Base-by-base conservation (phyloP, 2,113 vertebrate species). In the Alethe castanea region DNA sequence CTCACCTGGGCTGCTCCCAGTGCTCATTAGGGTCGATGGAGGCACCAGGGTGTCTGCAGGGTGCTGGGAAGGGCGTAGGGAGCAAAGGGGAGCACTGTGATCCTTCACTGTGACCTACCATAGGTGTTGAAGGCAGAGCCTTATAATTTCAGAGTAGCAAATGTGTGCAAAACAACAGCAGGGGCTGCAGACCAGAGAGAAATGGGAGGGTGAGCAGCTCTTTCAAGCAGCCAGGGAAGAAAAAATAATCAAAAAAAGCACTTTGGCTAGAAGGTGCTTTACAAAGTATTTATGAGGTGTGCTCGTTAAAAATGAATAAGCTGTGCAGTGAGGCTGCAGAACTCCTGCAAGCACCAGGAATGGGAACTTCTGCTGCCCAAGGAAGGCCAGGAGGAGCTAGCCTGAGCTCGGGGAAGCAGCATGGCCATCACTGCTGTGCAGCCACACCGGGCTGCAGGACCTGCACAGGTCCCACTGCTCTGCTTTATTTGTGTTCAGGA, bases 241-340 rank as follows among this genome's bases (percentile, higher is more conserved):
- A 83, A 89, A 82, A 62, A 85, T 6, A 88, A 96, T 81, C 18
- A 80, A 71, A 94, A 77, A 72, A 36, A 57, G n/a, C 82, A 77
- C 42, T 5, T 90, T 89, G 92, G 92, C 94, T 95, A 74, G 94
- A 95, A 95, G 95, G 95, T 89, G 83, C 60, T 95, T 94, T 94
- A 95, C 89, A 19, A 97, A 96, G 92, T 94, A 95, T 97, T 97
- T 94, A 96, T 97, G 94, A 96, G 77, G 60, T 45, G 45, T 20
- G 57, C 81, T 96, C 6, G 45, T 97, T 95, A 97, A 97, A 95
- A 97, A 96, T 96, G 80, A 77, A 95, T 97, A 64, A 95, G 94
- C 56, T 77, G 88, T 64, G 77, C 92, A 52, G 72, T 14, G 80
- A 96, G 76, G n/a, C 60, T 86, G 94, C 76, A 86, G 67, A 88